A percentile compares a stretch with the other conserved stretches of the same genome.
Evolutionary conservation across 2,113 vertebrate species (phyloP).

Genomic region (Hoplias malabaricus): DNA sequence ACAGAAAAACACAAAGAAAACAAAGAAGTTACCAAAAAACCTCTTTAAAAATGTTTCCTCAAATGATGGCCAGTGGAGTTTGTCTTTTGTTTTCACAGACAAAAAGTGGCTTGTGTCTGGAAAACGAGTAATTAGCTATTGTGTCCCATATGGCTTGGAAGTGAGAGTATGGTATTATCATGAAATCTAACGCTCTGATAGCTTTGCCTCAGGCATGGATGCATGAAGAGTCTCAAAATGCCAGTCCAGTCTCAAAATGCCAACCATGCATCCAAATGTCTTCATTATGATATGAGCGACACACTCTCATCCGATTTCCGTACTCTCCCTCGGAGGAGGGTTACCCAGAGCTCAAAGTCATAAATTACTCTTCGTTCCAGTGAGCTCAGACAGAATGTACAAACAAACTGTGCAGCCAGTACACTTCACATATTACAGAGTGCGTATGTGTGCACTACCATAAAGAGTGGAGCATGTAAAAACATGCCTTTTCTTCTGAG

Average conservation of each 20-base stretch:
- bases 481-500: background rate
- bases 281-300: background rate
- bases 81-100: background rate
- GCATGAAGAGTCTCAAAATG: conserved; percentile 2
- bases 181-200: background rate
- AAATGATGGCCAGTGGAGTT: background rate
- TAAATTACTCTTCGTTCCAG: conserved; percentile 13
- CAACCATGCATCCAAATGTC: background rate
- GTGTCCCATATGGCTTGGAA: background rate
- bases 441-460: background rate
- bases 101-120: background rate
- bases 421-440: background rate
- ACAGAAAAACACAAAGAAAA: too few relatives aligned
- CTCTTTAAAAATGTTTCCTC: background rate
- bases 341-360: conserved; percentile 22
- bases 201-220: background rate
- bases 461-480: background rate
- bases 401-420: conserved; percentile 17
- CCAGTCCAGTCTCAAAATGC: background rate
- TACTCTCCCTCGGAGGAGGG: background rate
- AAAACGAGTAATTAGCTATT: background rate
- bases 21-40: background rate
- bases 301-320: background rate
- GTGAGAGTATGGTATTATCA: background rate
- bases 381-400: conserved; percentile 20